These are phyloP conservation scores for Hemicentrotus pulcherrimus DNA, from an alignment of 35 echinoderm and acorn worm genomes.

Conservation along the genomic window DNA sequence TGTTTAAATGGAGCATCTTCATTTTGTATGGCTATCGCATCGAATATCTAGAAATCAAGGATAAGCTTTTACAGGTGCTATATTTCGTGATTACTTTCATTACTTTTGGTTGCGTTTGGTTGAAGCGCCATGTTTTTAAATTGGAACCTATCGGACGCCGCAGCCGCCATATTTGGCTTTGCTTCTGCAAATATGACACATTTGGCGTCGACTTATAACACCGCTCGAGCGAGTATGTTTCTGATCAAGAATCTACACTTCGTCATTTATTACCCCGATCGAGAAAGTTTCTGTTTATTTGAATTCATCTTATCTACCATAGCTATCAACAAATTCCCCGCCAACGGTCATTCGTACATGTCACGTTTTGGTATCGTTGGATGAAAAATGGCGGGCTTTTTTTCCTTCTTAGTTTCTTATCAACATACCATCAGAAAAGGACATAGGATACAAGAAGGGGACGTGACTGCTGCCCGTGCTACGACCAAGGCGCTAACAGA, in stretches of 20 bases:
- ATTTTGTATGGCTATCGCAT: too few relatives aligned
- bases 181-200: background rate
- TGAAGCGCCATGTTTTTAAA: too few relatives aligned
- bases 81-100: too few relatives aligned
- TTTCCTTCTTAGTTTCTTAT: background rate
- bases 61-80: too few relatives aligned
- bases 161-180: background rate
- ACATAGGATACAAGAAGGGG: background rate
- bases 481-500: background rate
- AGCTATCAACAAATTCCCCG: constrained; percentile 45
- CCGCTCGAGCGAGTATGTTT: constrained; percentile 5
- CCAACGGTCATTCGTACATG: constrained; percentile 11
- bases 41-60: too few relatives aligned
- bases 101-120: too few relatives aligned
- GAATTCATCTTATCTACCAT: constrained; percentile 39
- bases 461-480: background rate
- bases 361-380: constrained; percentile 1
- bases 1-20: too few relatives aligned
- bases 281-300: constrained; percentile 40
- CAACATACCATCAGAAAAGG: background rate
- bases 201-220: background rate
- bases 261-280: constrained; percentile 47
- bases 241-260: background rate
- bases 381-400: background rate
- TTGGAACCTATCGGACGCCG: background rate